Percentiles rank a stretch among this genome's conserved stretches.
Evolutionary conservation across 2,888 invertebrate species (phyloP).

Genomic region (Papilio demoleus): DNA sequence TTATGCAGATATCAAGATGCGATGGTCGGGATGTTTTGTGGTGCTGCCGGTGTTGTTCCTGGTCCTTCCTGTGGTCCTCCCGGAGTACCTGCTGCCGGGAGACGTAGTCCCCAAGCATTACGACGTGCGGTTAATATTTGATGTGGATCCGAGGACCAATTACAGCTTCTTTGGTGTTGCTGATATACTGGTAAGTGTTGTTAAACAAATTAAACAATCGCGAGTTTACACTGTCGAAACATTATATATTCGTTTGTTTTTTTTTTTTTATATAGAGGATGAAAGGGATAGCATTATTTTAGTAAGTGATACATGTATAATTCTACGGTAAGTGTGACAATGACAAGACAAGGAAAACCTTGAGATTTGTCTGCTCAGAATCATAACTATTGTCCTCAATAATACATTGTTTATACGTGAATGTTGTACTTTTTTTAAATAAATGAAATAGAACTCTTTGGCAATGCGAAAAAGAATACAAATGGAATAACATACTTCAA

Average conservation of each 20-base stretch:
- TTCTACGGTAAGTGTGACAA: background rate
- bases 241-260: too few species aligned
- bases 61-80: slow-evolving; percentile 47
- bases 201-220: too few species aligned
- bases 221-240: too few species aligned
- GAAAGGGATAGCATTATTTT: too few species aligned
- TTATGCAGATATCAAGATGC: slow-evolving; percentile 43
- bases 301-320: too few species aligned
- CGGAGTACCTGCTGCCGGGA: slow-evolving; percentile 78
- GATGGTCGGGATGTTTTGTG: slow-evolving; percentile 45
- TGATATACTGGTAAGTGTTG: slow-evolving; percentile 80
- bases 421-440: background rate
- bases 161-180: slow-evolving; percentile 84
- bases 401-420: background rate
- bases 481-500: background rate
- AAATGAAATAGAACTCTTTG: background rate
- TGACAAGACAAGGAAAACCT: background rate
- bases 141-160: slow-evolving; percentile 74
- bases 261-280: too few species aligned
- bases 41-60: slow-evolving; percentile 47
- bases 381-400: background rate
- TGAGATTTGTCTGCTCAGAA: background rate
- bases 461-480: background rate
- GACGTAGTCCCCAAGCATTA: slow-evolving; percentile 81
- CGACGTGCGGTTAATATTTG: slow-evolving; percentile 68